These are phyloP conservation scores for Zeus faber DNA, from an alignment of 2,113 vertebrate species.

Conservation along the genomic window DNA sequence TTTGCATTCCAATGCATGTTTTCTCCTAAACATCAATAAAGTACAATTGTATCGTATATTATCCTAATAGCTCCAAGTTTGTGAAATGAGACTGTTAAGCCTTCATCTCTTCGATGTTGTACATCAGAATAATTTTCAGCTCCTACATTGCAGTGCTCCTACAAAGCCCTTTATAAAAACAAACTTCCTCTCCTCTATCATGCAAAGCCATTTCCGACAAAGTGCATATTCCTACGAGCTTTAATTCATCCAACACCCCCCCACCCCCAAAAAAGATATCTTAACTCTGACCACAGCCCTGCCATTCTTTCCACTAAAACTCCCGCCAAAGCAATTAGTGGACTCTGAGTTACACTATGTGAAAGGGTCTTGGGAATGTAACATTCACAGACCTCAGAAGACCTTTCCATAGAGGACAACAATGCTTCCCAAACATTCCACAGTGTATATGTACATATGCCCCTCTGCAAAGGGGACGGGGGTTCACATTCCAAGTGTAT, in stretches of 20 bases:
- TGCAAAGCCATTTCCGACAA: conserved; percentile 21
- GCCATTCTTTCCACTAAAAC: conserved; percentile 40
- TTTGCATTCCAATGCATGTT: no score
- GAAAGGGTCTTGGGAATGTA: conserved; percentile 57
- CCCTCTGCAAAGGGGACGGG: conserved; percentile 26
- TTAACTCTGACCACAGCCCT: conserved; percentile 46
- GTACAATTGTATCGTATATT: no score
- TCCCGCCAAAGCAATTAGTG: conserved; percentile 50
- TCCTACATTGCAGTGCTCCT: no score
- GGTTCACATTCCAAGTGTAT: conserved; percentile 33
- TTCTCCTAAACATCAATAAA: no score
- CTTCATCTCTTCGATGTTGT: no score
- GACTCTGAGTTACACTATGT: conserved; percentile 38
- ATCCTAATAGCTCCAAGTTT: no score
- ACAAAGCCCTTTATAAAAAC: no score
- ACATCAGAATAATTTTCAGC: no score
- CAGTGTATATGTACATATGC: conserved; percentile 47
- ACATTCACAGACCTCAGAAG: conserved; percentile 46
- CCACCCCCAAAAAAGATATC: no score
- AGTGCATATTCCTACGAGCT: conserved; percentile 33
- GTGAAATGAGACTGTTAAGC: no score
- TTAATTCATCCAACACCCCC: conserved; percentile 39
- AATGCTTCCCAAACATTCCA: conserved; percentile 56
- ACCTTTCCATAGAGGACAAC: conserved; percentile 48
- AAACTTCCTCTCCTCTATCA: conserved; percentile 31